A percentile compares a stretch with the other conserved stretches of the same genome.
These are phyloP conservation scores for Cryptoprocta ferox DNA, from an alignment of 2,797 vertebrate genomes.

Conservation along the genomic window DNA sequence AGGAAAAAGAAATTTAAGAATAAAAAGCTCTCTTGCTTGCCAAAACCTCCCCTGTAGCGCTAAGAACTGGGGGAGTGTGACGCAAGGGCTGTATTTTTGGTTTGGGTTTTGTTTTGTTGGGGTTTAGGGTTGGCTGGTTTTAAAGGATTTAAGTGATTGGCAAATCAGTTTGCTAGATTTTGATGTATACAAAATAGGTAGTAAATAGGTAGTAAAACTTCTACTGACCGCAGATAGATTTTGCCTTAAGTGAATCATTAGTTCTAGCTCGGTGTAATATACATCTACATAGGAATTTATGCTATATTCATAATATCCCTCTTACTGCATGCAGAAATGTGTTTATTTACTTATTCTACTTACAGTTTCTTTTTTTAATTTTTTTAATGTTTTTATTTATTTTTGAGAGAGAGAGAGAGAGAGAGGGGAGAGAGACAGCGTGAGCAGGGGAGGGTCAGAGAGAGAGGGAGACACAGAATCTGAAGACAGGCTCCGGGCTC, in stretches of 20 bases:
- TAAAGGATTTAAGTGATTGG: slow-evolving; percentile 12
- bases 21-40: neutral
- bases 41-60: neutral
- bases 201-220: slow-evolving; percentile 12
- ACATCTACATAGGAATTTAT: neutral
- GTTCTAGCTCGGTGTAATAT: neutral
- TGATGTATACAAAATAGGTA: neutral
- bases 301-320: neutral
- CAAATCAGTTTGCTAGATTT: slow-evolving; percentile 18
- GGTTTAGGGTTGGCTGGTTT: slow-evolving; percentile 29
- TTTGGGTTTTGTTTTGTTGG: neutral
- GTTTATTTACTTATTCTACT: neutral
- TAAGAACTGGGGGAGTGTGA: neutral
- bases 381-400: no score
- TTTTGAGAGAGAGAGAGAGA: no score
- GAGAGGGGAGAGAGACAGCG: no score
- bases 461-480: no score
- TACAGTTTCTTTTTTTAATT: neutral
- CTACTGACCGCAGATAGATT: neutral
- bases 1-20: neutral
- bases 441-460: no score
- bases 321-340: slow-evolving; percentile 49
- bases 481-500: no score
- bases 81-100: neutral
- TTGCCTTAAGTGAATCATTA: slow-evolving; percentile 8